Base-by-base conservation (phyloP, 2,888 invertebrate genomes). In the Archips crataeganus region DNA sequence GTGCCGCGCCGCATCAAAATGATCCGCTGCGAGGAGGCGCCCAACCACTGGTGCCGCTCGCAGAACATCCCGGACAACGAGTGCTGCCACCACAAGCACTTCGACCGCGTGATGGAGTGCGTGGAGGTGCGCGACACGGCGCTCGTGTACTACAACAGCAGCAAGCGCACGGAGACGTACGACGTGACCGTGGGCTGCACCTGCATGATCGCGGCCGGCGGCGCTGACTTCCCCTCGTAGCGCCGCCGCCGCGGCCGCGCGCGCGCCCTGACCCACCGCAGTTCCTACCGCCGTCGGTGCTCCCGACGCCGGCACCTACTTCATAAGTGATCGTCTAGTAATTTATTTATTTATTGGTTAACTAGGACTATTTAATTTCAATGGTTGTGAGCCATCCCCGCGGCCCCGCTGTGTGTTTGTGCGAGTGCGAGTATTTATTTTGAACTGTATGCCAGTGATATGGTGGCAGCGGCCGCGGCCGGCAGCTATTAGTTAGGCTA, bases 111-210 rank as follows among this genome's bases (percentile, higher is more conserved):
- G 71, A 87, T 89, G 82, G 84, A 89, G 82, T 94, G 94, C 86
- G 90, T 90, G 71, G 90, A 93, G 86, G 87, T 94, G 76, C 85
- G 79, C 75, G 94, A 94, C 87, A 84, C 82, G 76, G 92, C 92
- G 86, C 85, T 88, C 74, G 94, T 94, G 81, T 81, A 82, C 77
- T 89, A 86, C 87, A 83, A 80, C 75, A 76, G 73, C 57, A 68
- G 47, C 57, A 76, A 76, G 66, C 70, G 23, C 74, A 80, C 81
- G 71, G 68, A 75, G 73, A 74, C 80, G 69, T 75, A 83, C 76
- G 82, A 83, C 75, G 93, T 93, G 82, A 80, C 88, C 11, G 92
- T 94, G 75, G 94, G 94, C 82, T 94, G 94, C 90, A 81, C 88
- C 57, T 94, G 94, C 87, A 86, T 92, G 83, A 85, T 92, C 78